Base-by-base conservation (phyloP, 2,888 invertebrate species). In the Drosophila testacea region DNA sequence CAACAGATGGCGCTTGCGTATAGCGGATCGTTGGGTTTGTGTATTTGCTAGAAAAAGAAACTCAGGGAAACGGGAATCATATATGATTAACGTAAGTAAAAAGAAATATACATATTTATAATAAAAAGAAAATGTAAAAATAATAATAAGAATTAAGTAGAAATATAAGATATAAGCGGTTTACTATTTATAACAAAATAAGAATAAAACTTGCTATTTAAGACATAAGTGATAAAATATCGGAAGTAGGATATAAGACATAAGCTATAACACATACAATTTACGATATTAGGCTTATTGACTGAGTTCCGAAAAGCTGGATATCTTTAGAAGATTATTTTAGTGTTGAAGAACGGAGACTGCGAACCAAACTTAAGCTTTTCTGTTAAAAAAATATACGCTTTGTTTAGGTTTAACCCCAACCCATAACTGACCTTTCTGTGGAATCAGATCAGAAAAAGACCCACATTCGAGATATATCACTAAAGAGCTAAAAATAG, bases 11-110 rank as follows among this genome's bases (percentile, higher is more conserved):
- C 72, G 72, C 67, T 46, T 0, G 1, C 6, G 0, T 22, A 2
- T 2, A 1, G 5, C 28, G 4, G 71, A 73, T 73, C 72, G n/a
- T 11, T 32, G 6, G 72, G 72, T 62, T 73, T 55, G 72, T 67
- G 72, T 44, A 67, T 13, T 46, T 9, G 55, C 16, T 71, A 60
- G 4, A 16, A 1, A 2, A 32, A 22, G 22, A 22, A 22, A 22
- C 22, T 22, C 22, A 22, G 22, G 22, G 22, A 22, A 22, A 22
- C 22, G 22, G 22, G 22, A 22, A 22, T 22, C 1, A 22, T 22
- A 22, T 22, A 22, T 22, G 22, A 22, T 22, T 22, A 22, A 22
- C 3, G 22, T 22, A 22, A 22, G 3, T 22, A 22, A 2, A 22
- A 22, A 22, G 22, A 42, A n/a, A n/a, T n/a, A n/a, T 0, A 32